Evolutionary conservation across 2,888 invertebrate species (phyloP).

Genomic region (Isoperla grammatica): DNA sequence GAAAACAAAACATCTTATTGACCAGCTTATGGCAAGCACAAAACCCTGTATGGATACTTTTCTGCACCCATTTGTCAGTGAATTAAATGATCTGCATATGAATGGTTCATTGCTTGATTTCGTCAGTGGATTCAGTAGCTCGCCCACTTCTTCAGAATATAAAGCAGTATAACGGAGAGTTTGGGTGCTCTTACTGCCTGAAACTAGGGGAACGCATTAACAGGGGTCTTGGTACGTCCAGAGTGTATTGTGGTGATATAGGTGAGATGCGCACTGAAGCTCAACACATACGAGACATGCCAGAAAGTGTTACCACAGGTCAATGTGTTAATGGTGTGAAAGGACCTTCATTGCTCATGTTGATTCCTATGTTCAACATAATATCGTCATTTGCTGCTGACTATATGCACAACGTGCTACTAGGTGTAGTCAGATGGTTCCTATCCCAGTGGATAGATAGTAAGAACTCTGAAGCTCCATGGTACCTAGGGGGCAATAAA

Average conservation of each 20-base stretch:
- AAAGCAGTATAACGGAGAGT: conserved; percentile 11
- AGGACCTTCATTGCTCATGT: background rate
- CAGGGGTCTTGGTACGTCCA: background rate
- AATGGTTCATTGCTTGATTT: conserved; percentile 6
- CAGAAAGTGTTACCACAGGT: background rate
- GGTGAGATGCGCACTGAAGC: background rate
- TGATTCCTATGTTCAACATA: conserved; percentile 3
- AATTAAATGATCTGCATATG: background rate
- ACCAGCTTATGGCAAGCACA: background rate
- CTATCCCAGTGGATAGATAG: background rate
- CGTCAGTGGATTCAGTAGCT: conserved; percentile 14
- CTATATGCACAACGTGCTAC: conserved; percentile 10
- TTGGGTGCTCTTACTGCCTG: conserved; percentile 13
- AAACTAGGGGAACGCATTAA: background rate
- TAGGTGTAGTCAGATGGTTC: conserved; percentile 14
- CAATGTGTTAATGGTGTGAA: background rate
- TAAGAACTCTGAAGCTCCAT: background rate
- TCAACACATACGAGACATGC: background rate
- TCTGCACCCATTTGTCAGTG: background rate
- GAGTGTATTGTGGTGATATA: conserved; percentile 9
- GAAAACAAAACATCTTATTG: background rate
- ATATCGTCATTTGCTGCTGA: conserved; percentile 8
- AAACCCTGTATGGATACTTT: conserved; percentile 4
- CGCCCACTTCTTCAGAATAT: conserved; percentile 9
- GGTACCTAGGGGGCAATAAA: conserved; percentile 9